Evolutionary conservation across 1,140 invertebrate species (phyloP), one percentile per base, ranked within the genome.

Genomic region (Eumeta japonica): DNA sequence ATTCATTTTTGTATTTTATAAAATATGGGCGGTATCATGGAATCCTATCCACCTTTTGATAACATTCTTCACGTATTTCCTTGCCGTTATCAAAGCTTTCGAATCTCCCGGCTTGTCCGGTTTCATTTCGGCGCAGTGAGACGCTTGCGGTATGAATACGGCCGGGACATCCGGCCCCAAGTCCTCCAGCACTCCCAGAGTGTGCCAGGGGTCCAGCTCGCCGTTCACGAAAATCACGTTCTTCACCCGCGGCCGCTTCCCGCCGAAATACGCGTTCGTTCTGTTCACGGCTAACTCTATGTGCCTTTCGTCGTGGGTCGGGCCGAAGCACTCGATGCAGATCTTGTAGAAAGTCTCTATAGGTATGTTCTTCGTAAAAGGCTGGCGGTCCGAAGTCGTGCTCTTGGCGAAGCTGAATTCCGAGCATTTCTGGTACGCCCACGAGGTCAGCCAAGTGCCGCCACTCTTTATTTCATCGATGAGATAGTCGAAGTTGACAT

Each of bases 361-460:
- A 0, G 81, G 79, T 35, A 88, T 78, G 19, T 76, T 74, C 16
- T 70, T 65, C 10, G 86, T 86, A 62, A 91, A 92, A 0, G 85
- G 83, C 35, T 88, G 85, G 65, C 50, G 58, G 0, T 56, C 37
- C 1, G 80, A 82, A 37, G 76, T 77, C 0, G 86, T 81, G 1
- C 83, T 85, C 63, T 89, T 87, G 62, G 81, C 92, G 67, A 87
- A 92, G 29, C 88, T 88, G 54, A 85, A 93, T 67, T 92, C 89
- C 10, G 83, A 85, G 68, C 90, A 92, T 0, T 86, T 90, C 67
- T 92, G 89, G 55, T 89, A 90, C 3, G 72, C 76, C 89, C 89
- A 92, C 3, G 54, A 40, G 2, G 47, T 39, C 16, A 30, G 36
- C 49, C 50, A 56, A 19, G 5, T 12, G 7, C 53, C 43, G 19